Conservation (phyloP, 30 jellyfish, hydroid and myxozoan genomes). For the Aurelia sp. region DNA sequence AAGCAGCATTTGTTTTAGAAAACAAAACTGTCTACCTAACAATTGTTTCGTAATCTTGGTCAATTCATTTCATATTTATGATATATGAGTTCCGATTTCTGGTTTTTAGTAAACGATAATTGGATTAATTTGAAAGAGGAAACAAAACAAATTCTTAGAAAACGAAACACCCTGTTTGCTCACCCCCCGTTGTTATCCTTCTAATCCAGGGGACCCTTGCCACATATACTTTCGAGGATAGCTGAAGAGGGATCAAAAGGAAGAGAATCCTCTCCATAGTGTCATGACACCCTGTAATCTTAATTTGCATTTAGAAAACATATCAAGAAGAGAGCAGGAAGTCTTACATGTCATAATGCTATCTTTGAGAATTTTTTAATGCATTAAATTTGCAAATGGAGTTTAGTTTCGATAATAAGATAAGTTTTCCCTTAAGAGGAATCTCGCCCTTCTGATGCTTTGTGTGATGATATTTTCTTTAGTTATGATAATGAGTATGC, state of each 20-base stretch:
- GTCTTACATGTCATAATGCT: too few relatives aligned
- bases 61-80: too few relatives aligned
- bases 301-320: too few relatives aligned
- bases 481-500: slow-evolving; percentile 59
- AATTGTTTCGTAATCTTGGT: too few relatives aligned
- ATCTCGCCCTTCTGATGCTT: slow-evolving; percentile 3
- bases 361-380: not conserved
- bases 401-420: not conserved
- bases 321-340: too few relatives aligned
- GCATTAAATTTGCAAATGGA: not conserved
- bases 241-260: too few relatives aligned
- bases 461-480: not conserved
- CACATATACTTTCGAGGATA: not conserved
- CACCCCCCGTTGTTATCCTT: slow-evolving; percentile 33
- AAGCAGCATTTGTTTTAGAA: too few relatives aligned
- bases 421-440: not conserved
- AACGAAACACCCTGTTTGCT: slow-evolving; percentile 17
- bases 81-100: too few relatives aligned
- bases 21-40: too few relatives aligned
- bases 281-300: too few relatives aligned
- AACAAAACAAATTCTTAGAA: slow-evolving; percentile 16
- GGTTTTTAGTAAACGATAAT: too few relatives aligned
- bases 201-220: slow-evolving; percentile 41
- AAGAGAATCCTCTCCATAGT: too few relatives aligned
- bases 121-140: not conserved